Base-by-base conservation (phyloP, 2,113 vertebrate species). In the Himantopus leucocephalus region DNA sequence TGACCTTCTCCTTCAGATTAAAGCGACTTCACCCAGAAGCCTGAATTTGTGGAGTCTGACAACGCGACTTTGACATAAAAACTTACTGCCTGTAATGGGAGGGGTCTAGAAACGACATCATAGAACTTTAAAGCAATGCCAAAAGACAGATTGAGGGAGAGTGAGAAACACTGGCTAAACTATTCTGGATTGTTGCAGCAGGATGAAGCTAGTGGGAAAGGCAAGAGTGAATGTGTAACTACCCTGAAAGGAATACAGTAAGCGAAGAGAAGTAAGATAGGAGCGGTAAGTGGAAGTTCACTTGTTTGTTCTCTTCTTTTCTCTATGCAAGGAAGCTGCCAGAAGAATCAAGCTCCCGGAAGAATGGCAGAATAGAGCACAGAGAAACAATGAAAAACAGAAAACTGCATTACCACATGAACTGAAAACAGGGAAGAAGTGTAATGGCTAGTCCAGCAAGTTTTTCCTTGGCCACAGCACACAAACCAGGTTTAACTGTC, bases 1-100 rank as follows among this genome's bases (percentile, higher is more conserved):
- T 70, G 45, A 96, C 90, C 63, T 94, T 95, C 73, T 96, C 73
- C 88, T 96, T 95, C 85, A 91, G 76, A 64, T 50, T 45, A 47
- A 60, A 90, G 72, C 32, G 5, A 67, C 52, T 93, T 96, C 32
- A 55, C 22, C 19, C 55, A 82, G 55, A 88, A 88, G n/a, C 30
- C 32, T 62, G 72, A 72, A 97, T 15, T 90, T 82, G 32, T 34
- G 47, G 82, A 96, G 90, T 95, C 62, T 94, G 76, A 74, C 62
- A 67, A 66, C 29, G 26, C 29, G 73, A 10, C 35, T 84, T 80
- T 47, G 64, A 70, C 37, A 70, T 47, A 60, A 85, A 94, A 94
- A 32, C 7, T 22, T 35, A 62, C 21, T 50, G 77, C 64, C 62
- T 55, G 9, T 58, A 66, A 34, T 37, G 58, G 74, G 58, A 77